These are phyloP conservation scores for Peromyscus californicus DNA, from an alignment of 2,113 vertebrate genomes.

Conservation along the genomic window DNA sequence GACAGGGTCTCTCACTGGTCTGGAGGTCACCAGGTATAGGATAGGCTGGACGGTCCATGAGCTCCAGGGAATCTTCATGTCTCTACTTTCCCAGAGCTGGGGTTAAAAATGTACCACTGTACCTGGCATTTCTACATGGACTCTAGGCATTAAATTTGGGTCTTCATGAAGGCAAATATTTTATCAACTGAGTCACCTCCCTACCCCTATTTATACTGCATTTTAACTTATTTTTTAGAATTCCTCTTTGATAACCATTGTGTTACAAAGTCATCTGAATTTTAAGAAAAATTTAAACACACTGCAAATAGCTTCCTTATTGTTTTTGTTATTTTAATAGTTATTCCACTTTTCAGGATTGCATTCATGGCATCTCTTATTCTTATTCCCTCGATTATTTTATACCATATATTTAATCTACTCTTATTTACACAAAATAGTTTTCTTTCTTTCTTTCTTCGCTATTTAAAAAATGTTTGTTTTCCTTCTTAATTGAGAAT, in stretches of 20 bases:
- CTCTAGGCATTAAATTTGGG: not conserved
- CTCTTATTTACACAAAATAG: slow-evolving; percentile 11
- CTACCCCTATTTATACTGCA: not conserved
- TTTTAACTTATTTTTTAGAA: not conserved
- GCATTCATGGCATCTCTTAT: slow-evolving; percentile 6
- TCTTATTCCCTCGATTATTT: slow-evolving; percentile 9
- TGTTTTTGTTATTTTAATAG: slow-evolving; percentile 33
- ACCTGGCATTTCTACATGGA: not conserved
- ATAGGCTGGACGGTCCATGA: not conserved
- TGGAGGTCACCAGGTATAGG: not conserved
- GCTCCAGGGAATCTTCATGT: not conserved
- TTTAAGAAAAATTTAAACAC: not conserved
- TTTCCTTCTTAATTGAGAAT: not conserved
- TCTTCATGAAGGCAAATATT: not conserved
- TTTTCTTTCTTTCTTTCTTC: slow-evolving; percentile 48
- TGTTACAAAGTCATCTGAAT: not conserved
- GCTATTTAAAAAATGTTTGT: slow-evolving; percentile 23
- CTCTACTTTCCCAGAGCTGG: not conserved
- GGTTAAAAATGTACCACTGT: not conserved
- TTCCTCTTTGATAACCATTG: not conserved
- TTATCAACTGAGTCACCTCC: not conserved
- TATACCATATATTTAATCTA: not conserved
- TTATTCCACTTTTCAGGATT: slow-evolving; percentile 16
- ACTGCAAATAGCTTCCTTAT: not conserved
- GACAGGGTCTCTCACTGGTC: not conserved